Conservation (phyloP, 2,888 invertebrate genomes). For the Trypoxylon attenuatum region DNA sequence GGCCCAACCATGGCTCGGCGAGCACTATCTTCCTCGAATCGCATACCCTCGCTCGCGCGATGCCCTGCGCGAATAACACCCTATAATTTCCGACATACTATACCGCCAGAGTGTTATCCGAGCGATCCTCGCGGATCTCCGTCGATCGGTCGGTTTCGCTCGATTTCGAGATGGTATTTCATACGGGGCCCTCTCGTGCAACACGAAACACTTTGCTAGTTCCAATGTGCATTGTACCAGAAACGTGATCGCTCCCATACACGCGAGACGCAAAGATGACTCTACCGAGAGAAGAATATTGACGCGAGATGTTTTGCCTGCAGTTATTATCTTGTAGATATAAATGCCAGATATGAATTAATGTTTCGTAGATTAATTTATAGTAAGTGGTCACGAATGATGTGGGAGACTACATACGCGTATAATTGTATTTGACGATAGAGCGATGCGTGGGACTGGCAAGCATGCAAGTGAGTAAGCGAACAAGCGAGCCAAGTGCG, state of each 20-base stretch:
- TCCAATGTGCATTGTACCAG: background rate
- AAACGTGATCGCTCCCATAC: background rate
- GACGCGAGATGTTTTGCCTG: too few relatives aligned
- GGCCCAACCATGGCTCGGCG: too few relatives aligned
- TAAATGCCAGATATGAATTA: background rate
- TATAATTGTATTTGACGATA: too few relatives aligned
- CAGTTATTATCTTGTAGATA: too few relatives aligned
- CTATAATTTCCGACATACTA: conserved; percentile 71
- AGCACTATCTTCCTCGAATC: conserved; percentile 65
- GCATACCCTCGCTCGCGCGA: conserved; percentile 63
- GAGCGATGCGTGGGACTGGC: too few relatives aligned
- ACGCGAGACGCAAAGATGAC: too few relatives aligned
- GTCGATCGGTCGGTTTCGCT: conserved; percentile 63
- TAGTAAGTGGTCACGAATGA: too few relatives aligned
- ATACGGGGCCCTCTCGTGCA: conserved; percentile 4
- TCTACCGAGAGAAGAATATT: too few relatives aligned
- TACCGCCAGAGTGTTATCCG: conserved; percentile 63
- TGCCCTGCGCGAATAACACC: conserved; percentile 68
- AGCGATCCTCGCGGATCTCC: conserved; percentile 63
- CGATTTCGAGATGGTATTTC: conserved; percentile 59
- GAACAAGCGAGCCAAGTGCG: conserved; percentile 19
- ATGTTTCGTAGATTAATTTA: background rate
- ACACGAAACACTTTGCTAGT: background rate
- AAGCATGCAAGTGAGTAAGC: too few relatives aligned
- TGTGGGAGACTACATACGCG: too few relatives aligned